Percentiles rank a stretch among this genome's conserved stretches.
phyloP scores from a whole-genome alignment of 2,797 vertebrate genomes.

The Bradypodion ventrale region DNA sequence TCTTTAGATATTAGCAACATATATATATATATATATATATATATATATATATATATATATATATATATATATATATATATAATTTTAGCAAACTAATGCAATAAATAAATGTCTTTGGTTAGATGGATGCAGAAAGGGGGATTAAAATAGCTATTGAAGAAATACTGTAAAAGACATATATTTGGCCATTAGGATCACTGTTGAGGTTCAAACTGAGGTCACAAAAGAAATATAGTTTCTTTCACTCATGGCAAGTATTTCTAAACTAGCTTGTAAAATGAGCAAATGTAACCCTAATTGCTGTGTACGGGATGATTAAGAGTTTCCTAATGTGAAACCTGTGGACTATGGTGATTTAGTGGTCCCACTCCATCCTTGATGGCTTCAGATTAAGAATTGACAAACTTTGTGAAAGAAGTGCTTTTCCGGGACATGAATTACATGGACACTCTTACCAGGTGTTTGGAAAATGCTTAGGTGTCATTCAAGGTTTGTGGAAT shows the following conservation, averaged over 20 bases:
- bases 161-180: not conserved
- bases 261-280: constrained; percentile 27
- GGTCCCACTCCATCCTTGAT: not conserved
- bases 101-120: not conserved
- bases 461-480: not conserved
- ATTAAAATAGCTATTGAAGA: not conserved
- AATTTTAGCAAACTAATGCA: not conserved
- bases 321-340: constrained; percentile 27
- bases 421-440: not conserved
- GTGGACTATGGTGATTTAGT: not conserved
- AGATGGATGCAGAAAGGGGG: not conserved
- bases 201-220: constrained; percentile 29
- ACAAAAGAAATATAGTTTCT: constrained; percentile 13
- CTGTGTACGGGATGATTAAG: not conserved
- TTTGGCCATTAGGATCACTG: not conserved
- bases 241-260: constrained; percentile 15
- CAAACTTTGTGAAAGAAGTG: not conserved
- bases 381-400: not conserved
- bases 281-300: constrained; percentile 6
- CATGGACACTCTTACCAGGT: not conserved
- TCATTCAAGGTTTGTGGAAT: not conserved
- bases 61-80: too few relatives aligned
- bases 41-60: too few relatives aligned
- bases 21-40: too few relatives aligned
- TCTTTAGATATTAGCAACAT: not conserved